Evolutionary conservation across 2,888 invertebrate genomes (phyloP).

Genomic region (Sicus ferrugineus): DNA sequence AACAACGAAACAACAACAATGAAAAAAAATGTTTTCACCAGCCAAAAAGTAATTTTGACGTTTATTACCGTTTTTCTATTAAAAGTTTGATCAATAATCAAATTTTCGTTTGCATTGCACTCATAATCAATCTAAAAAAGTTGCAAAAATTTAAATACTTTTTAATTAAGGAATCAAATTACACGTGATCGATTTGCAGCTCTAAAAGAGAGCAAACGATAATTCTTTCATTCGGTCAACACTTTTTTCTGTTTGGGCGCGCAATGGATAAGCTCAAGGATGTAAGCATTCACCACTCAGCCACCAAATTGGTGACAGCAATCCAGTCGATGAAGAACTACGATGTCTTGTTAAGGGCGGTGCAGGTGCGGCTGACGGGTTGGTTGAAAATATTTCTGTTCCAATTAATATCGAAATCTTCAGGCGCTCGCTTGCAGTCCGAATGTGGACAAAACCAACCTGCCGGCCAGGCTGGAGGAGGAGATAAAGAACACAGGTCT

Average conservation of each 20-base stretch:
- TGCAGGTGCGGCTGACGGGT: conserved; percentile 71
- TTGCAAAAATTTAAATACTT: neutral
- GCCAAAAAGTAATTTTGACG: neutral
- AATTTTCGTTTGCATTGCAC: neutral
- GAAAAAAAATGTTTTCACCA: neutral
- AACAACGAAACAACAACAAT: conserved; percentile 9
- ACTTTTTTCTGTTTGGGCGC: neutral
- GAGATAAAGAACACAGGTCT: conserved; percentile 81
- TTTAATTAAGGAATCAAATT: neutral
- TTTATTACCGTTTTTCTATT: conserved; percentile 4
- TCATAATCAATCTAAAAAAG: neutral
- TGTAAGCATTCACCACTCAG: conserved; percentile 73
- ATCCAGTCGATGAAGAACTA: conserved; percentile 80
- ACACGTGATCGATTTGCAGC: neutral
- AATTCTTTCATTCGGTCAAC: neutral
- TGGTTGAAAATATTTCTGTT: neutral
- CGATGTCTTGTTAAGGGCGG: conserved; percentile 77
- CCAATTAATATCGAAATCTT: neutral
- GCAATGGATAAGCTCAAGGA: conserved; percentile 64
- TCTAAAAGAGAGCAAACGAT: neutral
- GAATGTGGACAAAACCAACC: conserved; percentile 78
- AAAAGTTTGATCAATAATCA: conserved; percentile 26
- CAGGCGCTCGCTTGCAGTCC: conserved; percentile 82
- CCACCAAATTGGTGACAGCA: conserved; percentile 81
- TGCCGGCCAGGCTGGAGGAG: conserved; percentile 77